phyloP scores from a whole-genome alignment of 1,140 invertebrate species.

The Rhagoletis pomonella region DNA sequence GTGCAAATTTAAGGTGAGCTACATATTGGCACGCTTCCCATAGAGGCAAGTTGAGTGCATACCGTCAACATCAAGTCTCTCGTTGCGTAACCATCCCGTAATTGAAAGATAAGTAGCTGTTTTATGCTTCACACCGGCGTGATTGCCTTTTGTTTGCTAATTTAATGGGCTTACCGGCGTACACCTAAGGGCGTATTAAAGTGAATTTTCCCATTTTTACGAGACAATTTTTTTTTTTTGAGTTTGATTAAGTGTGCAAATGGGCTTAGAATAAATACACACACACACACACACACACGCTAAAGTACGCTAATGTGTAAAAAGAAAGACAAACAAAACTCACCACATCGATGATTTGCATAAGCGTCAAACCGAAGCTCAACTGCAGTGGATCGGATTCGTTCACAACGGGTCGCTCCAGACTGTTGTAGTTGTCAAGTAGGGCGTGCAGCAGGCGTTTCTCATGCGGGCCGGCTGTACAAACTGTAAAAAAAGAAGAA shows the following conservation, averaged over 20 bases:
- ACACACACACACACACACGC: background rate
- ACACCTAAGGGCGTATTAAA: slow-evolving; percentile 35
- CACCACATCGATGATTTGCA: slow-evolving; percentile 99
- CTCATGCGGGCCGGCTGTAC: slow-evolving; percentile 90
- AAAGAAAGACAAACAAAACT: slow-evolving; percentile 74
- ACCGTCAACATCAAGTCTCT: too few species aligned
- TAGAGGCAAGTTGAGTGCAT: too few species aligned
- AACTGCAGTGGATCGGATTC: slow-evolving; percentile 96
- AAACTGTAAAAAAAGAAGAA: slow-evolving; percentile 77
- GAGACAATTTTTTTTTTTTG: background rate
- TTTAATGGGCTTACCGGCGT: background rate
- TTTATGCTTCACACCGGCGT: background rate
- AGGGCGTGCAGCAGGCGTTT: slow-evolving; percentile 93
- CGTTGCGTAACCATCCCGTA: background rate
- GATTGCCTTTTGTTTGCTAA: background rate
- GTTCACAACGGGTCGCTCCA: slow-evolving; percentile 97
- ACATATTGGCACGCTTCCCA: too few species aligned
- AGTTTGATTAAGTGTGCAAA: background rate
- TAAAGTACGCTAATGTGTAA: background rate
- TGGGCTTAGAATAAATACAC: background rate
- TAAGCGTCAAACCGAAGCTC: slow-evolving; percentile 96
- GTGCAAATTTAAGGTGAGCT: too few species aligned
- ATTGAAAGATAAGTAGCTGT: background rate
- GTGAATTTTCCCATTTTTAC: background rate
- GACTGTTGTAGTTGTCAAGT: slow-evolving; percentile 95